Evolutionary conservation across 2,797 vertebrate species (phyloP).

Genomic region (Psittacula echo): DNA sequence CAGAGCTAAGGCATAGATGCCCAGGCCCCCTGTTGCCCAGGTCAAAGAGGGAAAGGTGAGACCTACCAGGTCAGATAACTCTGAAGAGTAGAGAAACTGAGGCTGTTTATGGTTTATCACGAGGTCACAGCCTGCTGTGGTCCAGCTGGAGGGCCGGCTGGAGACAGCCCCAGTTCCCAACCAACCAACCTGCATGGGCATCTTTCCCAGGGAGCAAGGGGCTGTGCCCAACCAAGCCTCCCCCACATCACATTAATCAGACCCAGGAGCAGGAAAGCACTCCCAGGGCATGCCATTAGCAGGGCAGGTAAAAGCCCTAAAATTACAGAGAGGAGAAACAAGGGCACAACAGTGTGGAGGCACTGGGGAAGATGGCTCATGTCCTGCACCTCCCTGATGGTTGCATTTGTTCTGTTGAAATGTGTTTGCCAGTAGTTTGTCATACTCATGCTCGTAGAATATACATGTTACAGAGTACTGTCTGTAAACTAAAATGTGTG

Average conservation of each 20-base stretch:
- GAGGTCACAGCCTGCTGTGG: background rate
- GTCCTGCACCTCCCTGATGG: background rate
- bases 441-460: background rate
- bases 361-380: background rate
- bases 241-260: rapidly evolving
- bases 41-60: rapidly evolving
- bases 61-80: background rate
- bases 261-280: background rate
- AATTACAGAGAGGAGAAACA: slow-evolving; percentile 5
- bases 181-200: background rate
- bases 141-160: background rate
- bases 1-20: background rate
- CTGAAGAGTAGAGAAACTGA: background rate
- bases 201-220: background rate
- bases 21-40: background rate
- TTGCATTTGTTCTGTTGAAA: background rate
- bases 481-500: background rate
- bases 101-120: background rate
- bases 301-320: background rate
- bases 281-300: rapidly evolving
- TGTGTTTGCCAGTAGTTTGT: background rate
- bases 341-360: background rate
- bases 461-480: background rate
- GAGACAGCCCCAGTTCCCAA: background rate
- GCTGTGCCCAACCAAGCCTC: background rate